Percentiles rank a stretch among this genome's conserved stretches.
Conservation (phyloP, 2,797 vertebrate genomes). For the Labroides dimidiatus region DNA sequence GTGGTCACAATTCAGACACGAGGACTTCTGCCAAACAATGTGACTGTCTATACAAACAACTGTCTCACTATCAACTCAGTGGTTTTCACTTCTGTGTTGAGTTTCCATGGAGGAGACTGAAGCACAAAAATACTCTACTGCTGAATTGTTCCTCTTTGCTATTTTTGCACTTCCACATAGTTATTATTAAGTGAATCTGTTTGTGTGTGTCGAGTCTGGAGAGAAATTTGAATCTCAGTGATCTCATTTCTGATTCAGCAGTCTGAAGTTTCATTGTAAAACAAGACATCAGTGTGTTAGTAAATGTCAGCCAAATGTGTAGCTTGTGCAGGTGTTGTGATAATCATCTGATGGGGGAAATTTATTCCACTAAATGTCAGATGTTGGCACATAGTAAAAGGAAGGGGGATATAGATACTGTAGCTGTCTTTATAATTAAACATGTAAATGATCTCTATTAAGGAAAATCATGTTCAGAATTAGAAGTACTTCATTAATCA, state of each 20-base stretch:
- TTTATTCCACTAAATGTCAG: slow-evolving; percentile 21
- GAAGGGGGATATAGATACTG: slow-evolving; percentile 43
- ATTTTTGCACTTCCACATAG: slow-evolving; percentile 32
- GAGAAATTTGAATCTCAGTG: slow-evolving; percentile 7
- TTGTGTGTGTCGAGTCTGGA: slow-evolving; percentile 9
- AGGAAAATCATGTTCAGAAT: not conserved
- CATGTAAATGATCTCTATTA: not conserved
- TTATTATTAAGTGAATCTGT: slow-evolving; percentile 21
- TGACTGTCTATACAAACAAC: slow-evolving; percentile 2
- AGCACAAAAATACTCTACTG: not conserved
- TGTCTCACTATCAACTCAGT: not conserved
- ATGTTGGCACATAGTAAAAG: not conserved
- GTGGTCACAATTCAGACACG: slow-evolving; percentile 35
- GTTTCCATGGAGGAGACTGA: slow-evolving; percentile 41
- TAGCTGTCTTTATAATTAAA: not conserved
- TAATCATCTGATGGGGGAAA: slow-evolving; percentile 26
- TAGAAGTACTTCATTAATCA: too few relatives aligned
- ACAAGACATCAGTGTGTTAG: not conserved
- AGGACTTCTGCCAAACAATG: slow-evolving; percentile 16
- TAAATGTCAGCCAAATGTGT: slow-evolving; percentile 7
- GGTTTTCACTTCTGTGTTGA: slow-evolving; percentile 57
- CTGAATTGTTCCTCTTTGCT: slow-evolving; percentile 11
- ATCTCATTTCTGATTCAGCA: slow-evolving; percentile 2
- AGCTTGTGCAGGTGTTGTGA: slow-evolving; percentile 16
- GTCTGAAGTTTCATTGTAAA: slow-evolving; percentile 2